Conservation (phyloP, 2,113 vertebrate species). For the Serilophus lunatus region DNA sequence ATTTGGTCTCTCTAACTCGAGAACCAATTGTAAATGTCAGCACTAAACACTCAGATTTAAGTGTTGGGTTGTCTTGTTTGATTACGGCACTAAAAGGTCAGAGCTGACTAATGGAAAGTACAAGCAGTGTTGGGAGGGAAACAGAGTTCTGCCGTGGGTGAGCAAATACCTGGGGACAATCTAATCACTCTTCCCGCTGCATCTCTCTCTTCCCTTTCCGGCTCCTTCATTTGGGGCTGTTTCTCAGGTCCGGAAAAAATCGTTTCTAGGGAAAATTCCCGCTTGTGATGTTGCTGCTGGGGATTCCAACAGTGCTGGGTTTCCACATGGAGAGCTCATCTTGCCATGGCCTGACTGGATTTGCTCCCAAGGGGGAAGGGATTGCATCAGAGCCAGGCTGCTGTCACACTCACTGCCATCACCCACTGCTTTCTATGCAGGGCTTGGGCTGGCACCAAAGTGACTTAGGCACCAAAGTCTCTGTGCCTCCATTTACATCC, state of each 20-base stretch:
- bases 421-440: accelerated
- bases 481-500: not conserved
- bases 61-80: constrained; percentile 67
- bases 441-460: accelerated
- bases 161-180: constrained; percentile 57
- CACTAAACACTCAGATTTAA: constrained; percentile 50
- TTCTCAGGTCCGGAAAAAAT: not conserved
- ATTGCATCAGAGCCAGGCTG: not conserved
- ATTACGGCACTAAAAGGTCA: constrained; percentile 67
- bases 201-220: constrained; percentile 24
- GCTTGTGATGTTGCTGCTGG: accelerated
- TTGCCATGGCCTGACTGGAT: accelerated
- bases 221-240: not conserved
- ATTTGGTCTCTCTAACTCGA: constrained; percentile 39
- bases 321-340: not conserved
- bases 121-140: constrained; percentile 43
- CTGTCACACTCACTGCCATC: not conserved
- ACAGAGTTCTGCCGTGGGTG: constrained; percentile 6
- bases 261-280: not conserved
- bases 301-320: accelerated
- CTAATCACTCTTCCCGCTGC: constrained; percentile 25
- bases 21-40: constrained; percentile 70
- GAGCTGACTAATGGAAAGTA: constrained; percentile 61
- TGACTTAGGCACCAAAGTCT: not conserved
- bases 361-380: not conserved